Percentiles rank a stretch among this genome's conserved stretches.
Evolutionary conservation across 2,113 vertebrate species (phyloP).

Genomic region (Neolamprologus ventralis): DNA sequence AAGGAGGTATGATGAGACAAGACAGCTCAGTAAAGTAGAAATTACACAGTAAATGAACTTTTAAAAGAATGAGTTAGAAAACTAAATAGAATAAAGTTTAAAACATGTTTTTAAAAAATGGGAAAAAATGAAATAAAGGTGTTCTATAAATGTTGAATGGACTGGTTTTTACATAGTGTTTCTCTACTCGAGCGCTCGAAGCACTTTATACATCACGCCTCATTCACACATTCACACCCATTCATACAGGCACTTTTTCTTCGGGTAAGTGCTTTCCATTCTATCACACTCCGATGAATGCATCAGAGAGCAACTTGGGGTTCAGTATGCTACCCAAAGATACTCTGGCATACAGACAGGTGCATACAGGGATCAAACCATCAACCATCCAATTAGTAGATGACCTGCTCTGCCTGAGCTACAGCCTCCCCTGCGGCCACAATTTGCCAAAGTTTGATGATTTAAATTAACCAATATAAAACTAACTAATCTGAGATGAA

Average conservation of each 20-base stretch:
- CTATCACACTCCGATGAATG: neutral
- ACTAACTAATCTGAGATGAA: neutral
- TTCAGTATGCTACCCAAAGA: neutral
- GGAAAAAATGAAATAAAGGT: neutral
- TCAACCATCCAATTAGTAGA: neutral
- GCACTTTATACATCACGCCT: neutral
- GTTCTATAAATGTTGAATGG: neutral
- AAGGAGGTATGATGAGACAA: neutral
- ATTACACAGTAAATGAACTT: neutral
- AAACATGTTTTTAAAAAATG: neutral
- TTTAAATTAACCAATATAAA: neutral
- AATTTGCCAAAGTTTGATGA: neutral
- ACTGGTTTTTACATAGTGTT: neutral
- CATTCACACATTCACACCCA: neutral
- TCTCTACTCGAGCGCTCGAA: neutral
- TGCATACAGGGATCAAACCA: neutral
- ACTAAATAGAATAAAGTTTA: neutral
- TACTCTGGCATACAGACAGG: neutral
- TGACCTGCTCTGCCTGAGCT: neutral
- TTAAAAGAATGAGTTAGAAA: neutral
- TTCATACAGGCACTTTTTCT: neutral
- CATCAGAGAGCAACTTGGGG: neutral
- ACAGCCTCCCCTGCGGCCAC: neutral
- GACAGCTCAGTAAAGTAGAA: neutral
- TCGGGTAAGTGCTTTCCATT: neutral